A percentile compares a stretch with the other conserved stretches of the same genome.
phyloP scores from a whole-genome alignment of 53 echinoderm and acorn worm species.

The Luidia sarsii region DNA sequence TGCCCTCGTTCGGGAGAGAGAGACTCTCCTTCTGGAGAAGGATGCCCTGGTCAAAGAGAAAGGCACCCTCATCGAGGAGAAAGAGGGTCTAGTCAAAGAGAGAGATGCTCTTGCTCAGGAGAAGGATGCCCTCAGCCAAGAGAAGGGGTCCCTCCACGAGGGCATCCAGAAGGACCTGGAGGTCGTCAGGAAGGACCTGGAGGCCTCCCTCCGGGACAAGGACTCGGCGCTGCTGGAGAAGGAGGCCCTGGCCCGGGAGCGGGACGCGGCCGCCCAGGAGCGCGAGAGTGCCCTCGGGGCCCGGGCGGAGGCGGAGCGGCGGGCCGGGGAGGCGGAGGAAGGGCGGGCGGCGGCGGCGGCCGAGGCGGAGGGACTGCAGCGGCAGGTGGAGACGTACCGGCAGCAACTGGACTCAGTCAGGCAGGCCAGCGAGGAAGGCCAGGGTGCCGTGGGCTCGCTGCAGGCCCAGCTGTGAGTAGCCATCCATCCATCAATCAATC shows the following conservation, averaged over 20 bases:
- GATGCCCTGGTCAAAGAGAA: neutral
- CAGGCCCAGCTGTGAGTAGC: constrained; percentile 86
- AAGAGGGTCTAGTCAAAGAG: constrained; percentile 37
- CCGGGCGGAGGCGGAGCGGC: constrained; percentile 50
- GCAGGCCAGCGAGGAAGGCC: constrained; percentile 62
- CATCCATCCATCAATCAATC: too few relatives aligned
- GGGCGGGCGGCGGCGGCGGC: constrained; percentile 24
- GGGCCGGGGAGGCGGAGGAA: constrained; percentile 38
- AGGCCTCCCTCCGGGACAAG: neutral
- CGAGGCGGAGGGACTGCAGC: constrained; percentile 44
- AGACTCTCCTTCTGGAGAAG: neutral
- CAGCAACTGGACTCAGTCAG: constrained; percentile 69
- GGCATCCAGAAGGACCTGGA: neutral
- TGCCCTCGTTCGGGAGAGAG: constrained; percentile 5
- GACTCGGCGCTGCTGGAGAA: constrained; percentile 50
- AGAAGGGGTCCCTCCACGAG: neutral
- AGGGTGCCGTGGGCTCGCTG: constrained; percentile 68
- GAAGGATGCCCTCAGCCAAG: constrained; percentile 10
- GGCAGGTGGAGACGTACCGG: constrained; percentile 84
- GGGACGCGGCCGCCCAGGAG: constrained; percentile 10
- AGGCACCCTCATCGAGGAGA: neutral
- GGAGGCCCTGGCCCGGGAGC: constrained; percentile 12
- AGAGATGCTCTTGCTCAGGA: constrained; percentile 17
- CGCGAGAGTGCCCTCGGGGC: constrained; percentile 45
- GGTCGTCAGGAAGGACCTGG: neutral